Conservation (phyloP, 2,797 vertebrate genomes). For the Hemibagrus guttatus region DNA sequence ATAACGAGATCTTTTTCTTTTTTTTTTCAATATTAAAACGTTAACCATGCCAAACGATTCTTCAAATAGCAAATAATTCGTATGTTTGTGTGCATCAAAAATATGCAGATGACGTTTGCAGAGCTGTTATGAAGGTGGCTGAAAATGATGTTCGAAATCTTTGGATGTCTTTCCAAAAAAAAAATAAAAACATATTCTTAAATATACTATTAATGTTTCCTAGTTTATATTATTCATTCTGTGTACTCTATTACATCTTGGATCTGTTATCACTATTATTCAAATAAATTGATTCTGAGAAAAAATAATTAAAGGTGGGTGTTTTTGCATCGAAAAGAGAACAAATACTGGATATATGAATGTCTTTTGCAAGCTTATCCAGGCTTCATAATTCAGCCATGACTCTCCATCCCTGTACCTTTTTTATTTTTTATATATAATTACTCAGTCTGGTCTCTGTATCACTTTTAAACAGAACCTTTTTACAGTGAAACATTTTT, state of each 20-base stretch:
- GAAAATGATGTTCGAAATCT: neutral
- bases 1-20: neutral
- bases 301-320: neutral
- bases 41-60: neutral
- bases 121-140: neutral
- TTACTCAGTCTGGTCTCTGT: neutral
- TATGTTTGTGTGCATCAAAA: neutral
- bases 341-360: neutral
- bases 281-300: neutral
- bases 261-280: no score
- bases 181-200: no score
- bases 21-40: neutral
- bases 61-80: neutral
- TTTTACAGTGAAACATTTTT: neutral
- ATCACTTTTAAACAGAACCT: neutral
- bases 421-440: neutral
- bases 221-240: neutral
- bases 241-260: neutral
- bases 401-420: no score
- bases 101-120: neutral
- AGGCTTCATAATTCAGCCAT: neutral
- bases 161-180: no score
- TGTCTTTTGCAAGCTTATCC: neutral
- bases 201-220: neutral
- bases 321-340: neutral